A percentile compares a stretch with the other conserved stretches of the same genome.
These are phyloP conservation scores for Echiichthys vipera DNA, from an alignment of 2,797 vertebrate genomes.

Conservation along the genomic window DNA sequence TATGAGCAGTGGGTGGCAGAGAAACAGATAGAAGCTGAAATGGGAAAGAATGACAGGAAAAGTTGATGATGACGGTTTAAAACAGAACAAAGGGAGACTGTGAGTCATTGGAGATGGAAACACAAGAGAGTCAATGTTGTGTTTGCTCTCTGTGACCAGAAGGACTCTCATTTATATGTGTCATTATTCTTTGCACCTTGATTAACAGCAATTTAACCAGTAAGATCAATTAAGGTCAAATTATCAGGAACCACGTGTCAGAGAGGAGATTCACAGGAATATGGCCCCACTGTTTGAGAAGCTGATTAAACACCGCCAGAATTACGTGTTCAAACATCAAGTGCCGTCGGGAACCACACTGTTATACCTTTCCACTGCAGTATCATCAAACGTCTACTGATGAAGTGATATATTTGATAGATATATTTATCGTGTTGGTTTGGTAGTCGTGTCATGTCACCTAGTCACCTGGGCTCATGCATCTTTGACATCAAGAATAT, in stretches of 20 bases:
- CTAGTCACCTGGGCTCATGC: background rate
- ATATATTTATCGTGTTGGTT: background rate
- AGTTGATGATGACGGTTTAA: background rate
- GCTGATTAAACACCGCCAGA: conserved; percentile 58
- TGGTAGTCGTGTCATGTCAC: background rate
- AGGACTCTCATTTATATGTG: conserved; percentile 7
- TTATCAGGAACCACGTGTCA: conserved; percentile 29
- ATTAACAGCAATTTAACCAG: conserved; percentile 42
- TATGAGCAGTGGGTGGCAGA: too few relatives aligned
- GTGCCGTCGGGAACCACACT: background rate
- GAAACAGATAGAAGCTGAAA: too few relatives aligned
- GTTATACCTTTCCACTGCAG: conserved; percentile 14
- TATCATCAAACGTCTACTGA: conserved; percentile 27
- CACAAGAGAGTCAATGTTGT: background rate
- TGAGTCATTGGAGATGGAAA: background rate
- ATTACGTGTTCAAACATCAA: conserved; percentile 54
- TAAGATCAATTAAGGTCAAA: conserved; percentile 41
- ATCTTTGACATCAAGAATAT: background rate
- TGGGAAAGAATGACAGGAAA: background rate
- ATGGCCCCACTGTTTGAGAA: conserved; percentile 46
- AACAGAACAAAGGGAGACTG: background rate
- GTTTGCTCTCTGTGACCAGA: conserved; percentile 5
- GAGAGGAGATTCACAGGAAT: conserved; percentile 31
- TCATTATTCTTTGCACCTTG: conserved; percentile 8
- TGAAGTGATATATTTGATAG: too few relatives aligned